phyloP scores from a whole-genome alignment of 2,113 vertebrate genomes.

The Camelus bactrianus region DNA sequence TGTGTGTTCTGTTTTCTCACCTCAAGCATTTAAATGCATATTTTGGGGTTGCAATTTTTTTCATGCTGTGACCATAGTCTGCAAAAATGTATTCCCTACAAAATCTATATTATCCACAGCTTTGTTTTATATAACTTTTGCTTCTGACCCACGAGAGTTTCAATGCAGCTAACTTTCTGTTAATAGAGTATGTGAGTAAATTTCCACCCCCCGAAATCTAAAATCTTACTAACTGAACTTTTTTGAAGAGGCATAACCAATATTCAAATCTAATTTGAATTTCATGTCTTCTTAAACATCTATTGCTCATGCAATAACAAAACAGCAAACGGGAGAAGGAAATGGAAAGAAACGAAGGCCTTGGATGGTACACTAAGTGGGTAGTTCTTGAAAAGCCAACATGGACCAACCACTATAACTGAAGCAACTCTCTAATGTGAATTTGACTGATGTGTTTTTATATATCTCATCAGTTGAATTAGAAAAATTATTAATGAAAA shows the following conservation, averaged over 20 bases:
- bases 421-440: not conserved
- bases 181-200: not conserved
- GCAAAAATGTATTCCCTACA: not conserved
- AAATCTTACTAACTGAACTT: not conserved
- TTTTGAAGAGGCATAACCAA: not conserved
- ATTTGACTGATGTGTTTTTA: not conserved
- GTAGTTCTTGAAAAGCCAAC: not conserved
- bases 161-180: not conserved
- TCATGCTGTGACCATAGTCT: not conserved
- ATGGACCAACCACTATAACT: not conserved
- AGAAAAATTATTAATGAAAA: not conserved
- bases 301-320: not conserved
- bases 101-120: not conserved
- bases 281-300: not conserved
- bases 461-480: not conserved
- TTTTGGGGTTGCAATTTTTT: not conserved
- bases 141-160: not conserved
- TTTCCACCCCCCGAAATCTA: not conserved
- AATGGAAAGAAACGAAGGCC: not conserved
- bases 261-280: conserved; percentile 31
- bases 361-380: not conserved
- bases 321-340: not conserved
- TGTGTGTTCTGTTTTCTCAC: not conserved
- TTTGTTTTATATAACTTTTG: not conserved
- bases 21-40: not conserved